Evolutionary conservation across 2,113 vertebrate species (phyloP).

Genomic region (Phycodurus eques): DNA sequence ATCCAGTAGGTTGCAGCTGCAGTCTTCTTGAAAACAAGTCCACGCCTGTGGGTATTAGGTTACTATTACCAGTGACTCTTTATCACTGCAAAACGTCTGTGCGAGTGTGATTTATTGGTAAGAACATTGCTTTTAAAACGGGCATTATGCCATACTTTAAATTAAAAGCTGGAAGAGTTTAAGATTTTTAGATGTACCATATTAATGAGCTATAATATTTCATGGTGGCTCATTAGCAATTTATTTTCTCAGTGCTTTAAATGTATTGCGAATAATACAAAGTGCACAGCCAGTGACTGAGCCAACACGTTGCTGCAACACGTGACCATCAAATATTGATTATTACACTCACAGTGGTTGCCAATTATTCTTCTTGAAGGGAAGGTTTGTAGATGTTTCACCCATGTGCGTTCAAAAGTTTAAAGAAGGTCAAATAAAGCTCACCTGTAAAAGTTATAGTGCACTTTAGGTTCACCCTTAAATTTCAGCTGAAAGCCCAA

Average conservation of each 20-base stretch:
- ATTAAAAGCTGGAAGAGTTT: not conserved
- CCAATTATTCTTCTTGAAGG: not conserved
- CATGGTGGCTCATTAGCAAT: not conserved
- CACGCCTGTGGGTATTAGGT: conserved; percentile 27
- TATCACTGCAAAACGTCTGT: conserved; percentile 22
- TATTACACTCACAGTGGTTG: not conserved
- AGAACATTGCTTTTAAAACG: not conserved
- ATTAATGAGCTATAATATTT: not conserved
- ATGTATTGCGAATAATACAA: conserved; percentile 4
- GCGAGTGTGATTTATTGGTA: not conserved
- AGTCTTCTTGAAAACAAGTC: conserved; percentile 27
- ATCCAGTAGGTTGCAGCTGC: conserved; percentile 14
- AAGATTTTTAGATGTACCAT: not conserved
- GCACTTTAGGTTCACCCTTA: too few relatives aligned
- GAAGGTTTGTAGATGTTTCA: not conserved
- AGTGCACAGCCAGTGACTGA: conserved; percentile 24
- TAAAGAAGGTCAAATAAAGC: too few relatives aligned
- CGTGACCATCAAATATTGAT: conserved; percentile 44
- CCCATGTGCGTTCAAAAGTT: too few relatives aligned
- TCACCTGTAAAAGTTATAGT: too few relatives aligned
- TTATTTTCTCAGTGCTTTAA: conserved; percentile 6
- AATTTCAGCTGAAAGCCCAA: too few relatives aligned
- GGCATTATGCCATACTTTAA: not conserved
- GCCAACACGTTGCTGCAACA: conserved; percentile 23
- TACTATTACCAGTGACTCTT: conserved; percentile 26